Evolutionary conservation across 1,140 invertebrate species (phyloP).

Genomic region (Cydia fagiglandana): DNA sequence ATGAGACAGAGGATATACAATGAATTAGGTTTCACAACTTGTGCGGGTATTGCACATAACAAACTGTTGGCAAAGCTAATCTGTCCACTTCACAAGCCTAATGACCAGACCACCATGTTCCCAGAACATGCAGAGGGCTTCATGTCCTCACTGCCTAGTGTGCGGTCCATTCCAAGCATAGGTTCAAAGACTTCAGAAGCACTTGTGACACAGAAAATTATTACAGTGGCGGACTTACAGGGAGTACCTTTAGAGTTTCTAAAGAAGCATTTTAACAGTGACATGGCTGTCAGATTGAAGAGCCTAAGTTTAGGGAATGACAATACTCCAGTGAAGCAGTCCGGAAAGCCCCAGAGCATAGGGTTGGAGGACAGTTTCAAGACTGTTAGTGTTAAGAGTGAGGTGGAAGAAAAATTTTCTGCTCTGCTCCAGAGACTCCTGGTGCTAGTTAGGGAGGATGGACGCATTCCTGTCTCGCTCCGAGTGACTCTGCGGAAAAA

Average conservation of each 20-base stretch:
- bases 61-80: conserved; percentile 90
- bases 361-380: conserved; percentile 88
- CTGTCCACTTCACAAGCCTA: conserved; percentile 86
- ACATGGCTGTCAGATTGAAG: conserved; percentile 84
- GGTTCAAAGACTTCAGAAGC: conserved; percentile 83
- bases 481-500: conserved; percentile 86
- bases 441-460: conserved; percentile 86
- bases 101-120: conserved; percentile 89
- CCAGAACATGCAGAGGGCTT: conserved; percentile 83
- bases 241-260: conserved; percentile 80
- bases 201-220: conserved; percentile 82
- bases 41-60: conserved; percentile 91
- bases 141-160: conserved; percentile 81
- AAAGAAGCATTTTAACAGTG: conserved; percentile 82
- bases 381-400: conserved; percentile 83
- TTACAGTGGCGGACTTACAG: conserved; percentile 84
- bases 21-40: conserved; percentile 86
- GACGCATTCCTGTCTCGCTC: conserved; percentile 85
- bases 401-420: conserved; percentile 84
- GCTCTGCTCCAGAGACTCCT: conserved; percentile 84
- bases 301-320: conserved; percentile 86
- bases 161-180: conserved; percentile 85
- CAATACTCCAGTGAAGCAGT: conserved; percentile 83
- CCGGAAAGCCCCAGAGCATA: conserved; percentile 84
- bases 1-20: conserved; percentile 84